phyloP scores from a whole-genome alignment of 2,113 vertebrate species.

The Gambusia affinis region DNA sequence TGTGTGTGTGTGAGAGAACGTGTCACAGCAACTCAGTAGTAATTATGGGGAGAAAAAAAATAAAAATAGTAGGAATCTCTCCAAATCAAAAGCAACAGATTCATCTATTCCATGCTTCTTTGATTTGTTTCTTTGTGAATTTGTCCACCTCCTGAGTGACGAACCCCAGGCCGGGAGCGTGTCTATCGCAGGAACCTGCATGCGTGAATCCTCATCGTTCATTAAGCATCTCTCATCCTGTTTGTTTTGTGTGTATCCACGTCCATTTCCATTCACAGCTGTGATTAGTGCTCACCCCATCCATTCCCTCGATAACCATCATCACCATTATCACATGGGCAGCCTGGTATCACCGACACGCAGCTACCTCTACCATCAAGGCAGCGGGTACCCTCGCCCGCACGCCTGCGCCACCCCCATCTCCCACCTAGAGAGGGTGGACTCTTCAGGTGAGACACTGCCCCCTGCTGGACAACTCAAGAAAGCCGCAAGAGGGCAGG shows the following conservation, averaged over 20 bases:
- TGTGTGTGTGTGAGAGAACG: conserved; percentile 24
- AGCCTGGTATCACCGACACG: conserved; percentile 93
- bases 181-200: conserved; percentile 49
- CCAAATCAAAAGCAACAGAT: background rate
- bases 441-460: conserved; percentile 92
- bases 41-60: too few species aligned
- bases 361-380: conserved; percentile 92
- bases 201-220: conserved; percentile 59
- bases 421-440: conserved; percentile 95
- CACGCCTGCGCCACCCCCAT: conserved; percentile 87
- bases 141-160: background rate
- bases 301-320: conserved; percentile 99
- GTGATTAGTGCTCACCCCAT: conserved; percentile 99
- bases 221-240: conserved; percentile 52
- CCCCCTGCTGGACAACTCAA: conserved; percentile 45
- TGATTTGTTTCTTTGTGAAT: conserved; percentile 10
- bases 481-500: background rate
- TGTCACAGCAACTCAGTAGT: conserved; percentile 5
- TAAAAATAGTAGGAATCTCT: background rate
- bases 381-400: conserved; percentile 77
- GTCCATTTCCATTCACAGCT: conserved; percentile 91
- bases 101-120: conserved; percentile 28
- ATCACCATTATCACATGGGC: conserved; percentile 98
- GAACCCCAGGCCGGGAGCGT: background rate
- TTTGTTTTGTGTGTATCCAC: conserved; percentile 60